Evolutionary conservation across 2,797 vertebrate genomes (phyloP), one percentile per base, ranked within the genome.

Genomic region (Sebastes itinus): DNA sequence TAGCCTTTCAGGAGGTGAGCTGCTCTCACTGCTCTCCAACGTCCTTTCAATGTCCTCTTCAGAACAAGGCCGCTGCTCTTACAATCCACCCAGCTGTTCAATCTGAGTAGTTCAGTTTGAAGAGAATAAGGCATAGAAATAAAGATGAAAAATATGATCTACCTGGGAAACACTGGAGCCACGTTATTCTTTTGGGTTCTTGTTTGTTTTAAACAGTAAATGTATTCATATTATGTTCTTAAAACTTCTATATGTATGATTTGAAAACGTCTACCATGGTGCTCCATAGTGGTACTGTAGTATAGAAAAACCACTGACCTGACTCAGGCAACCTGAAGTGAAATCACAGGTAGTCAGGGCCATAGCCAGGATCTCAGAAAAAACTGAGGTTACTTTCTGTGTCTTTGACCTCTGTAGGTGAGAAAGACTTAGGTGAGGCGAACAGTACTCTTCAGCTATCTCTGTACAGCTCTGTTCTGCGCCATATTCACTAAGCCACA

Each of bases 1-100:
- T 11, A 20, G 16, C 5, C 14, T 77, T 60, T 68, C 49, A 74
- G 59, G 70, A 69, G 64, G n/a, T 78, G 30, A 82, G 68, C 68
- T 56, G 62, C 75, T 78, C 67, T 76, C 59, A 68, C 68, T 56
- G 62, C 73, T 78, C 67, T 76, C 59, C 22, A 77, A 20, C 28
- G 70, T 86, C 58, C 11, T 27, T 35, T 83, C 27, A 52, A 0
- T 23, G 30, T 77, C 42, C 38, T 63, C 23, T 68, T 32, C 2
- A 63, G 33, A 7, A 38, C 65, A 71, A 68, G 33, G 49, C 68
- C 27, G 27, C 59, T 64, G n/a, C 59, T 71, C 46, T 68, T 12
- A 11, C 6, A 6, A 66, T 33, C 62, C 63, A 72, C 6, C 3
- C 9, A n/a, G 7, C 6, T 13, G 13, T 33, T 46, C 32, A 60